A percentile compares a stretch with the other conserved stretches of the same genome.
phyloP scores from a whole-genome alignment of 2,113 vertebrate genomes.

The Elephantulus edwardii region DNA sequence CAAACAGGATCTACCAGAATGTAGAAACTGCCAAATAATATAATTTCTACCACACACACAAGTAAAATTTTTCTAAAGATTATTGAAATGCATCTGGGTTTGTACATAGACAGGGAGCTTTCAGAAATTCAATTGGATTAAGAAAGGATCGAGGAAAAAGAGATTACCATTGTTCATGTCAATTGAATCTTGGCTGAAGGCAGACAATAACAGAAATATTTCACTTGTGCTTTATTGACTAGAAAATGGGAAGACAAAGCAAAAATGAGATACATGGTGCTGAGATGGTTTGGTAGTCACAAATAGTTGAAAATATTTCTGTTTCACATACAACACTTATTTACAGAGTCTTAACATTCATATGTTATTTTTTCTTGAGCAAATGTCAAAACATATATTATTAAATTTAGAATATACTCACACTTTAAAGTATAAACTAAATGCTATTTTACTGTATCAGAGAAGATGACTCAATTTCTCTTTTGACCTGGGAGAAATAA shows the following conservation, averaged over 20 bases:
- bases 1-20: too few relatives aligned
- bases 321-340: neutral
- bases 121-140: too few relatives aligned
- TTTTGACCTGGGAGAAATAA: neutral
- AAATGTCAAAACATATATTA: neutral
- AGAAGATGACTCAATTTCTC: neutral
- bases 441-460: neutral
- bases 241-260: neutral
- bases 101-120: too few relatives aligned
- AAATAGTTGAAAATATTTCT: neutral
- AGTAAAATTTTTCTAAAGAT: too few relatives aligned
- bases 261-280: accelerated
- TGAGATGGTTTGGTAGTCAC: neutral
- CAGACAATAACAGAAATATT: too few relatives aligned
- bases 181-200: too few relatives aligned
- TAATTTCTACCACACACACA: too few relatives aligned
- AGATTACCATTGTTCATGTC: too few relatives aligned
- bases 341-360: neutral
- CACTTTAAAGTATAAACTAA: neutral
- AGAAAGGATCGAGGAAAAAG: too few relatives aligned
- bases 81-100: too few relatives aligned
- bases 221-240: too few relatives aligned
- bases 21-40: too few relatives aligned
- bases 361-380: neutral
- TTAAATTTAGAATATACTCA: neutral